phyloP scores from a whole-genome alignment of 1,140 invertebrate species.

The Lepidurus apus region DNA sequence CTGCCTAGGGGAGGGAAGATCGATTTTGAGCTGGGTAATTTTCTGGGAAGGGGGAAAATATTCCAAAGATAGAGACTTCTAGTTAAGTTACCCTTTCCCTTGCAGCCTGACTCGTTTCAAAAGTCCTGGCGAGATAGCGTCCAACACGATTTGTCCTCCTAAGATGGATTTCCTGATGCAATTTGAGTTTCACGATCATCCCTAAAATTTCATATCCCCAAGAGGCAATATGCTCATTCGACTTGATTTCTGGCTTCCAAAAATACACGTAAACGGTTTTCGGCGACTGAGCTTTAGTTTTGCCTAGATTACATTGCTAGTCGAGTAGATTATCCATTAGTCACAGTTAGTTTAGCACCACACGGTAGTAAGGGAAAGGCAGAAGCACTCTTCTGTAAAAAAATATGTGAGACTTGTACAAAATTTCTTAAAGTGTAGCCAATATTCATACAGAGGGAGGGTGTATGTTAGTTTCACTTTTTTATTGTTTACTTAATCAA shows the following conservation, averaged over 20 bases:
- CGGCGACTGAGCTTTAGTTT: too few relatives aligned
- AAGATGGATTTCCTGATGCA: constrained; percentile 6
- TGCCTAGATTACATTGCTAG: too few relatives aligned
- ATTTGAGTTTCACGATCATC: neutral
- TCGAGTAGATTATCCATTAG: too few relatives aligned
- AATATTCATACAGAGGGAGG: too few relatives aligned
- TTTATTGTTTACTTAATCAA: too few relatives aligned
- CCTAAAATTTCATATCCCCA: neutral
- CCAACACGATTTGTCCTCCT: neutral
- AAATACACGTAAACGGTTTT: neutral
- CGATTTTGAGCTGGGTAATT: neutral
- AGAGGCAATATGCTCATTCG: neutral
- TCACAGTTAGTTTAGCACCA: too few relatives aligned
- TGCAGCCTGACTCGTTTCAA: neutral
- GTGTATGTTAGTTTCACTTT: too few relatives aligned
- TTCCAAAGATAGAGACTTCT: neutral
- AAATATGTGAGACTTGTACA: too few relatives aligned
- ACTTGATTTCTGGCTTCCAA: neutral
- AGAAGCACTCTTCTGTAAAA: too few relatives aligned
- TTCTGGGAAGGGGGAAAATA: neutral
- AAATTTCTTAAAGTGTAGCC: too few relatives aligned
- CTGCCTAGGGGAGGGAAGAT: neutral
- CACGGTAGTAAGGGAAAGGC: too few relatives aligned
- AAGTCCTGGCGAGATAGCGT: neutral
- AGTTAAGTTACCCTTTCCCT: neutral